phyloP scores from a whole-genome alignment of 2,888 invertebrate genomes.

The Ariolimax columbianus region DNA sequence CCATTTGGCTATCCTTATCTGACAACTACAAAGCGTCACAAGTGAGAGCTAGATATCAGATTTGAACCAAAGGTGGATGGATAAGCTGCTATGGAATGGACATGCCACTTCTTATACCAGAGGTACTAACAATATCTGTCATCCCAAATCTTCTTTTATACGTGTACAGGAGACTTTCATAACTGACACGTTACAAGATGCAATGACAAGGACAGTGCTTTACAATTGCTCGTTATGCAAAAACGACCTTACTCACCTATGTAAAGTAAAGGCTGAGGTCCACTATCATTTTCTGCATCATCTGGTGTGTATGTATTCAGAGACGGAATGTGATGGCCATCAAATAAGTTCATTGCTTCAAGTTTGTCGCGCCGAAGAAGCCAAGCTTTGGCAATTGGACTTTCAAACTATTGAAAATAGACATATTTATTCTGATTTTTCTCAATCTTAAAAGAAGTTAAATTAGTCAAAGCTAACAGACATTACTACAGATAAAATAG shows the following conservation, averaged over 20 bases:
- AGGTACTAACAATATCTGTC: no score
- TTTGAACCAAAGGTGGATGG: no score
- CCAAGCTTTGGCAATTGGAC: slow-evolving; percentile 93
- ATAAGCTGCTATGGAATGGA: no score
- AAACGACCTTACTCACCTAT: slow-evolving; percentile 66
- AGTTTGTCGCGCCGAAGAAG: slow-evolving; percentile 85
- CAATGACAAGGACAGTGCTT: no score
- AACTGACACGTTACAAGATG: no score
- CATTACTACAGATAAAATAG: background rate
- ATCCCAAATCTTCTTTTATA: no score
- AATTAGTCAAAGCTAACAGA: background rate
- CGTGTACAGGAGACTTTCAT: no score
- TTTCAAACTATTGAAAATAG: slow-evolving; percentile 83
- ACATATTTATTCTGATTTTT: background rate
- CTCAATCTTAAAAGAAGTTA: background rate
- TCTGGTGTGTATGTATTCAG: slow-evolving; percentile 63
- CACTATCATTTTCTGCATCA: slow-evolving; percentile 52
- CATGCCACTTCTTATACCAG: no score
- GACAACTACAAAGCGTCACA: no score
- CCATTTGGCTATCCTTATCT: no score
- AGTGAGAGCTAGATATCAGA: no score
- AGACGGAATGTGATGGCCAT: slow-evolving; percentile 70
- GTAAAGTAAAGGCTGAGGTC: slow-evolving; percentile 70
- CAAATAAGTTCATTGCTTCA: slow-evolving; percentile 78
- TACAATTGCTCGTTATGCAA: no score